Conservation (phyloP, 2,113 vertebrate species). For the Struthio camelus region DNA sequence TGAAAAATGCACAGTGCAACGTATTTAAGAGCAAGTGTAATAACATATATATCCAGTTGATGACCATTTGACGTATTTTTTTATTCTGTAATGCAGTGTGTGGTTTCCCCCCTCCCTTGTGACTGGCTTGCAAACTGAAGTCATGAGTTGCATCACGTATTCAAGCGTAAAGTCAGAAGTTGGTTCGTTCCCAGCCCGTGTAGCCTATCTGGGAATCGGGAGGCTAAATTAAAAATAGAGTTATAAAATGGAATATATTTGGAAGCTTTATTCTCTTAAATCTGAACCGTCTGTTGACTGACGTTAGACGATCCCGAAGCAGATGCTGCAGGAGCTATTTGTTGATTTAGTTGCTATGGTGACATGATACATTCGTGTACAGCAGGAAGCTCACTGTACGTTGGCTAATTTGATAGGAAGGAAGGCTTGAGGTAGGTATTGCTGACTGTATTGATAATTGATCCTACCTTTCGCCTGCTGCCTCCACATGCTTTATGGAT, state of each 20-base stretch:
- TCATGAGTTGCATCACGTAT: neutral
- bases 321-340: constrained; percentile 83
- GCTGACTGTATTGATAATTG: constrained; percentile 77
- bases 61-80: neutral
- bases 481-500: constrained; percentile 34
- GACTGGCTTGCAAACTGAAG: neutral
- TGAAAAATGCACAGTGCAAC: neutral
- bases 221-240: constrained; percentile 54
- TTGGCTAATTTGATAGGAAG: constrained; percentile 77
- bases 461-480: constrained; percentile 67
- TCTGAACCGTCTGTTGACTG: constrained; percentile 72
- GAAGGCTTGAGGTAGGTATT: constrained; percentile 71
- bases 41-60: neutral
- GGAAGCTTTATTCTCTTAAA: constrained; percentile 71
- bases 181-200: neutral
- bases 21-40: neutral
- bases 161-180: neutral
- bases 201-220: constrained; percentile 13
- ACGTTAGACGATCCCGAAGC: constrained; percentile 73
- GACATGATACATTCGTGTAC: constrained; percentile 79
- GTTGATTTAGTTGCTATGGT: constrained; percentile 94
- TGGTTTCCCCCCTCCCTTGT: neutral
- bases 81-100: neutral
- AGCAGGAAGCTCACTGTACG: constrained; percentile 73
- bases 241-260: constrained; percentile 63